These are phyloP conservation scores for Drosophila lacteicornis DNA, from an alignment of 1,140 invertebrate genomes.

Conservation along the genomic window DNA sequence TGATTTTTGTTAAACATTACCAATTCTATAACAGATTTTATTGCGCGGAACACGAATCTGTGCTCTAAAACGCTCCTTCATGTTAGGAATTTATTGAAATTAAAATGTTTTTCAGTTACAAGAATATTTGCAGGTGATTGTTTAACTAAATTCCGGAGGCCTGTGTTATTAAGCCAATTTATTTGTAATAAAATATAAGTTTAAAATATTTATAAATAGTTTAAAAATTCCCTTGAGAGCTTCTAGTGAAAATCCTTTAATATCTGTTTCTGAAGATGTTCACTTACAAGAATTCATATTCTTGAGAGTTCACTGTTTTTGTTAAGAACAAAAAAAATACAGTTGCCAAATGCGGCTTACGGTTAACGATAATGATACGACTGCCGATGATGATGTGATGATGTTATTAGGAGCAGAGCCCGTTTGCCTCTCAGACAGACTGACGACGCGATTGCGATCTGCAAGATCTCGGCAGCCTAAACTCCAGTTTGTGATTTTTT, in stretches of 20 bases:
- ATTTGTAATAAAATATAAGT: too few species aligned
- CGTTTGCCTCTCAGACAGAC: constrained; percentile 41
- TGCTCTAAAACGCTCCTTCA: too few species aligned
- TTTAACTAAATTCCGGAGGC: too few species aligned
- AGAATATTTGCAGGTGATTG: too few species aligned
- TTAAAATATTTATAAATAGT: too few species aligned
- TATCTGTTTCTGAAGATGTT: background rate
- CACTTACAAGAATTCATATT: background rate
- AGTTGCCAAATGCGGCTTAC: constrained; percentile 56
- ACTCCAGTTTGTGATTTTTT: constrained; percentile 47
- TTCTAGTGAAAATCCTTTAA: background rate
- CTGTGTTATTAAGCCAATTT: too few species aligned
- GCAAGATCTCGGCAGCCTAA: constrained; percentile 16
- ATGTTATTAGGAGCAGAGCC: constrained; percentile 53
- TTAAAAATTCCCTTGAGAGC: too few species aligned
- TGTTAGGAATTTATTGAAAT: too few species aligned
- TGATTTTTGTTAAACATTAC: too few species aligned
- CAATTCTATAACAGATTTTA: too few species aligned
- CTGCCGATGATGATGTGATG: constrained; percentile 43
- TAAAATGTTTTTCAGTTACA: too few species aligned
- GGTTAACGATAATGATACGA: constrained; percentile 57
- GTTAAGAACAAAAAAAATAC: constrained; percentile 50
- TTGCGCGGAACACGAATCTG: too few species aligned
- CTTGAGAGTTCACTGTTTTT: constrained; percentile 13
- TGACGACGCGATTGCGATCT: constrained; percentile 42